Percentiles rank a stretch among this genome's conserved stretches.
phyloP scores from a whole-genome alignment of 2,888 invertebrate species.

The Pasiphila rectangulata region DNA sequence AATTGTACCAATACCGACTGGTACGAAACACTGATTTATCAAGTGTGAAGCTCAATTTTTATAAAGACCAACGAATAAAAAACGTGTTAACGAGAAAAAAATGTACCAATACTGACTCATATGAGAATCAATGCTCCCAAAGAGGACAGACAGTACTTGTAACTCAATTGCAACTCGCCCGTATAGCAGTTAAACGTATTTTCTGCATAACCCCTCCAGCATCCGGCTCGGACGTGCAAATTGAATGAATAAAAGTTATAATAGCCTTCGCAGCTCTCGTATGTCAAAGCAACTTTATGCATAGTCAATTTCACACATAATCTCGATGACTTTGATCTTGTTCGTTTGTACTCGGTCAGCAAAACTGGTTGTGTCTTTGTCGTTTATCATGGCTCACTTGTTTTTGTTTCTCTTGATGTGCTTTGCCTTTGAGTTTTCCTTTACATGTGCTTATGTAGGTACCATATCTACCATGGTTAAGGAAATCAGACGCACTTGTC shows the following conservation, averaged over 20 bases:
- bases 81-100: too few relatives aligned
- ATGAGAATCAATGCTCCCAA: background rate
- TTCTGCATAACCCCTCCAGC: conserved; percentile 11
- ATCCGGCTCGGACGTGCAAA: conserved; percentile 9
- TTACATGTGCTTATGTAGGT: background rate
- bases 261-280: conserved; percentile 1
- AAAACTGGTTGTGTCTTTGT: conserved; percentile 4
- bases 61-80: too few relatives aligned
- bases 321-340: conserved; percentile 9
- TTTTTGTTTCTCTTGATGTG: background rate
- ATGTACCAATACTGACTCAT: background rate
- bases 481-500: conserved; percentile 32
- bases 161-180: conserved; percentile 5
- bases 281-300: conserved; percentile 6
- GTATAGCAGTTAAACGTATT: conserved; percentile 9
- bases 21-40: too few relatives aligned
- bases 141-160: conserved; percentile 18
- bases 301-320: conserved; percentile 2
- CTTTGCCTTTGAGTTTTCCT: conserved; percentile 20
- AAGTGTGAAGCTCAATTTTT: too few relatives aligned
- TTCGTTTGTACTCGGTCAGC: conserved; percentile 6
- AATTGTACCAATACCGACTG: too few relatives aligned
- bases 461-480: background rate
- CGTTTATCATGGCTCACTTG: background rate
- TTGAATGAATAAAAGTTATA: conserved; percentile 20